Evolutionary conservation across 2,113 vertebrate species (phyloP).

Genomic region (Daubentonia madagascariensis): DNA sequence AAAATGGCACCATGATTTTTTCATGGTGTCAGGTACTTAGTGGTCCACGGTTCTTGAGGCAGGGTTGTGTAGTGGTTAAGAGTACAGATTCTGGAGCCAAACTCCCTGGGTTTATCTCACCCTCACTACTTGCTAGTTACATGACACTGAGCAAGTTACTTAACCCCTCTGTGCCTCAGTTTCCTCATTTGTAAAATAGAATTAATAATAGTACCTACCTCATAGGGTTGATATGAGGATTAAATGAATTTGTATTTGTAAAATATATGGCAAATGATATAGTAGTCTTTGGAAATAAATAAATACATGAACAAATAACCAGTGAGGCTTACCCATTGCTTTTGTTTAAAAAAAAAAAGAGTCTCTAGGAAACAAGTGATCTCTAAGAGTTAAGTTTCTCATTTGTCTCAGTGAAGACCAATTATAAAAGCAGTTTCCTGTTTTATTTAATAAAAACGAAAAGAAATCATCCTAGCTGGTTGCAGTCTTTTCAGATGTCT

Average conservation of each 20-base stretch:
- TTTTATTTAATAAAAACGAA: not conserved
- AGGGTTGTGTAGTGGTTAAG: not conserved
- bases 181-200: not conserved
- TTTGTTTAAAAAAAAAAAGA: not conserved
- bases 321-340: not conserved
- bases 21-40: not conserved
- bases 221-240: not conserved
- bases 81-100: not conserved
- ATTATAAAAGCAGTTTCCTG: slow-evolving; percentile 44
- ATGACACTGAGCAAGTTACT: not conserved
- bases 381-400: slow-evolving; percentile 27
- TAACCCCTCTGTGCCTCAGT: not conserved
- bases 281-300: not conserved
- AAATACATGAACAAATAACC: not conserved
- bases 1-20: not conserved
- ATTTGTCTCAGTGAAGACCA: not conserved
- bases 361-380: slow-evolving; percentile 10
- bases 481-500: not conserved
- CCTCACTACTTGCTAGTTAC: not conserved
- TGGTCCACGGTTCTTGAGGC: not conserved
- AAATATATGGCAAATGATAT: not conserved
- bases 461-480: not conserved
- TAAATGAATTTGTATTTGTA: not conserved
- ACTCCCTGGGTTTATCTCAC: not conserved
- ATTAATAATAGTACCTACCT: not conserved